These are phyloP conservation scores for Aegotheles bennettii DNA, from an alignment of 2,113 vertebrate genomes.

Conservation along the genomic window DNA sequence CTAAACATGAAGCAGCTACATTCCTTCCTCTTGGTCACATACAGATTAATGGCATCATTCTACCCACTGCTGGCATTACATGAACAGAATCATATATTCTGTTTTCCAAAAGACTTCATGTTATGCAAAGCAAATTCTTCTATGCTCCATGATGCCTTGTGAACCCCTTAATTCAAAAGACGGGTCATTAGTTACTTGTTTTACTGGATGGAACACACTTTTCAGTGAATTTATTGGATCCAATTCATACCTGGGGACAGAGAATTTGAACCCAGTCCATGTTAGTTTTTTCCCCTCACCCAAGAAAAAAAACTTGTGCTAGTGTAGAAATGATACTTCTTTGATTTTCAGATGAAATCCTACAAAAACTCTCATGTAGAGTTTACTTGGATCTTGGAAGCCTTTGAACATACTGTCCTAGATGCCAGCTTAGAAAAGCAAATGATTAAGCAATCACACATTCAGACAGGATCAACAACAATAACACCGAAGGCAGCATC, in stretches of 20 bases:
- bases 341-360: slow-evolving; percentile 7
- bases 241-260: background rate
- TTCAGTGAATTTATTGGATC: background rate
- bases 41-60: background rate
- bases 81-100: background rate
- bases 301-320: background rate
- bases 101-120: background rate
- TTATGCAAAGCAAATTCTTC: background rate
- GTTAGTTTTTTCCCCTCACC: background rate
- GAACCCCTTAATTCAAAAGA: background rate
- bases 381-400: background rate
- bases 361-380: background rate
- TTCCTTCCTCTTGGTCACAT: background rate
- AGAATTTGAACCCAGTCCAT: background rate
- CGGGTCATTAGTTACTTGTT: background rate
- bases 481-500: background rate
- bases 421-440: background rate
- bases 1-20: background rate
- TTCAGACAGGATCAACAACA: background rate
- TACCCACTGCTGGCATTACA: background rate
- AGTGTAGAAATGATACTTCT: background rate
- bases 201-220: background rate
- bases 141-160: background rate
- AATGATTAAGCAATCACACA: background rate
- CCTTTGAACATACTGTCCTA: background rate